Evolutionary conservation across 64 coral and sea anemone species (phyloP), one percentile per base, ranked within the genome.

Genomic region (Acropora tenuis): DNA sequence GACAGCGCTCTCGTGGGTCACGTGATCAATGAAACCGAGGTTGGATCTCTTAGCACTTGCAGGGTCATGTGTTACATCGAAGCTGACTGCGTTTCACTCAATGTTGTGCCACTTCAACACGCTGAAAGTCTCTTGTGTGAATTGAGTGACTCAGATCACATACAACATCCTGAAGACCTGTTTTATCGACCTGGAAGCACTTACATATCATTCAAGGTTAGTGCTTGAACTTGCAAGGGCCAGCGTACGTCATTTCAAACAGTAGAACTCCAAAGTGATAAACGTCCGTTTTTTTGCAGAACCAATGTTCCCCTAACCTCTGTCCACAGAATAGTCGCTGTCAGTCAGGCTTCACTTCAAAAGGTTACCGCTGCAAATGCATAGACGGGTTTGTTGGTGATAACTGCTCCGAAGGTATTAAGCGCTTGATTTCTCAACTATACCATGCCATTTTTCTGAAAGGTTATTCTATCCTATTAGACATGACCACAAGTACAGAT

Each of bases 61-160:
- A 12, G 58, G 50, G 8, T 40, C 3, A n/a, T 61, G 5, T 88
- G 87, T 47, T 88, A 11, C 48, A 3, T 61, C 44, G 87, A 78
- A 67, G 75, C 53, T 9, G 47, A 63, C 73, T 89, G 87, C 76
- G 50, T 89, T 40, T 89, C 87, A 1, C 79, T 65, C 74, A 89
- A 76, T 63, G 18, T 89, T 79, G 87, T 17, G 6, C 48, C 77
- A 1, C 77, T 2, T 9, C 45, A 50, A 17, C 55, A 78, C 43
- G 20, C 75, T 89, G 20, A 89, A 73, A 30, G 30, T 30, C 30
- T 30, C 30, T 30, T 30, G 30, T 30, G 30, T 30, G 30, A 30
- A 30, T 30, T 30, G 30, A 30, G 30, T 30, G 49, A 89, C 55
- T 89, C 87, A 45, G 87, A 89, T 49, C 87, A 89, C 53, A 18